Evolutionary conservation across 2,113 vertebrate species (phyloP).

Genomic region (Brachyistius frenatus): DNA sequence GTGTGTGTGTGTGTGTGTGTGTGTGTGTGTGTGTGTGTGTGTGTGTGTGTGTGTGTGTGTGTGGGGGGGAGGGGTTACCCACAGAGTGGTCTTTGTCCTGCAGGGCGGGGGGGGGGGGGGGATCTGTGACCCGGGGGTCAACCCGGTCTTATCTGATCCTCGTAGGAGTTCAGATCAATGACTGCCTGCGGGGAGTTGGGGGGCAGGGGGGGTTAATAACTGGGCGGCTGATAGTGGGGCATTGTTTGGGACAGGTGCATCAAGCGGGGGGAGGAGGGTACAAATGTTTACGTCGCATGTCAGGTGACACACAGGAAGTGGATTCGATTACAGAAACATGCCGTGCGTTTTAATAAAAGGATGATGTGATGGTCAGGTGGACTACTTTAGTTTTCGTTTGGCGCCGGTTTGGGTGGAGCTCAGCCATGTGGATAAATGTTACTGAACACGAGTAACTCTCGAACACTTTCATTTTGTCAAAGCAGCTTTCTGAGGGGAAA

Average conservation of each 20-base stretch:
- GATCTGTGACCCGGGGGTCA: constrained; percentile 44
- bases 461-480: too few relatives aligned
- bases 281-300: constrained; percentile 16
- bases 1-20: too few relatives aligned
- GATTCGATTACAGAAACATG: neutral
- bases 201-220: constrained; percentile 34
- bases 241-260: constrained; percentile 53
- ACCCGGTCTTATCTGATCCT: constrained; percentile 62
- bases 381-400: too few relatives aligned
- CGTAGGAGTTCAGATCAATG: constrained; percentile 43
- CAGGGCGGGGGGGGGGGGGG: neutral
- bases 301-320: neutral
- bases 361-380: too few relatives aligned
- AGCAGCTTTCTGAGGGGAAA: too few relatives aligned
- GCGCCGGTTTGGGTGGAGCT: too few relatives aligned
- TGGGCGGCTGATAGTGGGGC: constrained; percentile 22
- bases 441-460: too few relatives aligned
- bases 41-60: too few relatives aligned
- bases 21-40: too few relatives aligned
- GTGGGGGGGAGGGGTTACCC: neutral
- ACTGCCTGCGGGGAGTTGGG: neutral
- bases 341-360: too few relatives aligned
- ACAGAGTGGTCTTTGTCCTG: constrained; percentile 71
- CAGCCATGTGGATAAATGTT: too few relatives aligned
- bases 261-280: neutral